Percentiles rank a stretch among this genome's conserved stretches.
Conservation (phyloP, 2,888 invertebrate species). For the Sussaba pulchella region DNA sequence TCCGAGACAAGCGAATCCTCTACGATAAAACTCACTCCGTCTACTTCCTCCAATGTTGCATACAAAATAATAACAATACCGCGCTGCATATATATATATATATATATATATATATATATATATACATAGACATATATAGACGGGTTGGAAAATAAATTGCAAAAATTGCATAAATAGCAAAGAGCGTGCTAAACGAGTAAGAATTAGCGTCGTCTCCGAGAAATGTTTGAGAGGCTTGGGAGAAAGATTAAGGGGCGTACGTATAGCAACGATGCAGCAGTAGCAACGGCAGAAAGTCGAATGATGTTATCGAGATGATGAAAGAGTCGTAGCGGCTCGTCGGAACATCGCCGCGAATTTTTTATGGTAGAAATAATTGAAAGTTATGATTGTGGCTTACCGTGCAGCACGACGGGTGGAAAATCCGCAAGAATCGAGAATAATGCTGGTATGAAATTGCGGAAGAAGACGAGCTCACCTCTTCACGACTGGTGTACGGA, state of each 20-base stretch:
- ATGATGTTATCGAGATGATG: constrained; percentile 75
- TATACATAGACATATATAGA: too few species aligned
- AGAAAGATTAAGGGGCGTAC: constrained; percentile 46
- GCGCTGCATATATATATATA: too few species aligned
- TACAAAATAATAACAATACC: too few species aligned
- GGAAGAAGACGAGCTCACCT: constrained; percentile 36
- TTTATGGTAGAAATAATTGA: constrained; percentile 71
- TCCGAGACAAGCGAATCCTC: neutral
- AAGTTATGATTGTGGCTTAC: constrained; percentile 71
- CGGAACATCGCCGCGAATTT: constrained; percentile 57
- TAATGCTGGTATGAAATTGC: constrained; percentile 43
- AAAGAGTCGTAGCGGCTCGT: constrained; percentile 67
- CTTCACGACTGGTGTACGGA: neutral
- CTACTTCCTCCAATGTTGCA: neutral
- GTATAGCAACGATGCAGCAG: constrained; percentile 52
- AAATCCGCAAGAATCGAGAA: constrained; percentile 30
- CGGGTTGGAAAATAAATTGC: neutral
- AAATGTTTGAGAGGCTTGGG: constrained; percentile 8
- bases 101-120: too few species aligned
- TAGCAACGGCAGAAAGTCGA: constrained; percentile 52
- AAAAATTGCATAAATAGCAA: neutral
- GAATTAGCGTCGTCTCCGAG: neutral
- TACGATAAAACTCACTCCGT: neutral
- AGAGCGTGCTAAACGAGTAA: constrained; percentile 36
- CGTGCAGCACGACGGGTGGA: constrained; percentile 20